Base-by-base conservation (phyloP, 2,888 invertebrate species). In the Glaucopsyche alexis region DNA sequence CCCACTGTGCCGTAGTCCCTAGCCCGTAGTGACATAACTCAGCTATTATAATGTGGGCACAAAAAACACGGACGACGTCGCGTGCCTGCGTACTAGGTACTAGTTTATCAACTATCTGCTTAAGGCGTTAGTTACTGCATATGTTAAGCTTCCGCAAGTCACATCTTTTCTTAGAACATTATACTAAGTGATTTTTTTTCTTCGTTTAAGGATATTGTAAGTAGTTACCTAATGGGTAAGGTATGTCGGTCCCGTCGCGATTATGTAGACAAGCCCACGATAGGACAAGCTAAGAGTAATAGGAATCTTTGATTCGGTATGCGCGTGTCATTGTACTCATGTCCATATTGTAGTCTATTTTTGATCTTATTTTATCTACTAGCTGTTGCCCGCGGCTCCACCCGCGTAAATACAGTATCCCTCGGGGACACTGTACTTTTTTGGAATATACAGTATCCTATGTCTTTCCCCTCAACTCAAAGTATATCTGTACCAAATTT, bases 11-110 rank as follows among this genome's bases (percentile, higher is more conserved):
- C 47, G 42, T 4, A 9, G 50, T 2, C 50, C 60, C 13, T 50
- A 29, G 45, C 85, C 80, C 83, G 83, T 84, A 83, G 83, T 87
- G 88, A 90, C 90, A 90, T 87, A 88, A 87, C 89, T 85, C 82
- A 80, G 80, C 88, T 85, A 90, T 90, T 90, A 91, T 84, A 86
- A 89, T 91, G 85, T 88, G 80, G 79, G 83, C 84, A 86, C 88
- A 85, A 85, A 85, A 82, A 75, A 76, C 74, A 82, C 79, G 80
- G 83, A 82, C 83, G 84, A 82, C 87, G 87, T 90, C 90, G 89
- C 90, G 91, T 90, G 90, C 90, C 88, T 82, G 76, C 81, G 80
- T 82, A 85, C 87, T 83, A 79, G 86, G 80, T 82, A 85, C 87
- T 83, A 79, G 86, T 88, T 83, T 82, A 78, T 84, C 86, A 84